phyloP scores from a whole-genome alignment of 2,797 vertebrate species.

The Geotria australis region DNA sequence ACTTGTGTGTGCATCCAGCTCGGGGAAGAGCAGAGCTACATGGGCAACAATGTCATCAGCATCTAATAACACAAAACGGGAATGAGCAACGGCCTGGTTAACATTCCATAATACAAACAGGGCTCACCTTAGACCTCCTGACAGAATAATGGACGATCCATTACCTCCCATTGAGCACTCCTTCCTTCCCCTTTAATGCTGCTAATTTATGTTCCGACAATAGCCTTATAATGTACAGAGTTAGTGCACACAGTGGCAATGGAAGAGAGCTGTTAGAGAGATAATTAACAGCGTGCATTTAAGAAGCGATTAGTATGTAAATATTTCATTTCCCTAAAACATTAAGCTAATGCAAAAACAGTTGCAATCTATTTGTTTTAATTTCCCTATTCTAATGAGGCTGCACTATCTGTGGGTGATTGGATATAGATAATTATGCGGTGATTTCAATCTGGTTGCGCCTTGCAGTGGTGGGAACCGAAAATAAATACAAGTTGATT shows the following conservation, averaged over 20 bases:
- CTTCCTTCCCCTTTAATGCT: background rate
- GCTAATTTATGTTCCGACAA: background rate
- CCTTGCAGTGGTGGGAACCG: no score
- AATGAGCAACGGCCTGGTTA: background rate
- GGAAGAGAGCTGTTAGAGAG: background rate
- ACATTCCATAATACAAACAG: background rate
- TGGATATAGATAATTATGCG: no score
- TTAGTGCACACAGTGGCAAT: background rate
- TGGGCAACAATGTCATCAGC: no score
- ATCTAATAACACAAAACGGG: no score
- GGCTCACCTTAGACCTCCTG: background rate
- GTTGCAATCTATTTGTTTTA: background rate
- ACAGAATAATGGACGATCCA: background rate
- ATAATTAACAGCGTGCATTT: background rate
- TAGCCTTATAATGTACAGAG: background rate
- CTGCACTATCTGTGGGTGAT: no score
- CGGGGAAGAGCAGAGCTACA: no score
- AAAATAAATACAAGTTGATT: no score
- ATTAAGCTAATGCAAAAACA: background rate
- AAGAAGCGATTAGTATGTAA: background rate
- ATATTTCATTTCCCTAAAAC: background rate
- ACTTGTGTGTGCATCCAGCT: no score
- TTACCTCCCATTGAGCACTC: background rate
- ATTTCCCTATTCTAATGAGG: no score
- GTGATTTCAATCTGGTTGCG: no score